Evolutionary conservation across 2,888 invertebrate genomes (phyloP).

Genomic region (Homarus gammarus): DNA sequence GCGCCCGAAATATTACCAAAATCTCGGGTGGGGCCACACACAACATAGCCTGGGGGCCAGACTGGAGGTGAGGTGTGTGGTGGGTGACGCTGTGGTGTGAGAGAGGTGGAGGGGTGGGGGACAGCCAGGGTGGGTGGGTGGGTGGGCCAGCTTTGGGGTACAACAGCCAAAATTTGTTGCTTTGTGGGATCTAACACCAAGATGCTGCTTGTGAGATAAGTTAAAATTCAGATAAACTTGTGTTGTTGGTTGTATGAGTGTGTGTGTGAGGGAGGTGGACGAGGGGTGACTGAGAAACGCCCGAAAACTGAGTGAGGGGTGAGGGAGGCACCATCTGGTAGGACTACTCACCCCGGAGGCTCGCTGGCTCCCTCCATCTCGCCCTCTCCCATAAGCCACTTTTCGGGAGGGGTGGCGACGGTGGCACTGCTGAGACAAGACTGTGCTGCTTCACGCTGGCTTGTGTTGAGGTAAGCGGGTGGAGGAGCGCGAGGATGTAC

Average conservation of each 20-base stretch:
- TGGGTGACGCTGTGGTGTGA: not conserved
- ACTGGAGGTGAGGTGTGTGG: not conserved
- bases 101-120: not conserved
- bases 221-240: not conserved
- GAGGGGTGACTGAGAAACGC: not conserved
- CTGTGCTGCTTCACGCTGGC: not conserved
- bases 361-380: slow-evolving; percentile 19
- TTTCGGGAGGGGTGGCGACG: slow-evolving; percentile 17
- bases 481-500: slow-evolving; percentile 35
- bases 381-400: slow-evolving; percentile 28
- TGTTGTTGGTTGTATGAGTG: not conserved
- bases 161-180: not conserved
- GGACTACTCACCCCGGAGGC: slow-evolving; percentile 56
- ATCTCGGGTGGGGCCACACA: not conserved
- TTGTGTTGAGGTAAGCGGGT: not conserved
- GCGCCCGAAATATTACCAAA: not conserved
- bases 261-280: not conserved
- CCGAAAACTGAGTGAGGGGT: not conserved
- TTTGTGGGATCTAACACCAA: not conserved
- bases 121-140: not conserved
- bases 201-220: not conserved
- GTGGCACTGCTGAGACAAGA: slow-evolving; percentile 48
- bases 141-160: not conserved
- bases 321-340: slow-evolving; percentile 54
- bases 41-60: not conserved